Base-by-base conservation (phyloP, 2,888 invertebrate genomes). In the Colostygia pectinataria region DNA sequence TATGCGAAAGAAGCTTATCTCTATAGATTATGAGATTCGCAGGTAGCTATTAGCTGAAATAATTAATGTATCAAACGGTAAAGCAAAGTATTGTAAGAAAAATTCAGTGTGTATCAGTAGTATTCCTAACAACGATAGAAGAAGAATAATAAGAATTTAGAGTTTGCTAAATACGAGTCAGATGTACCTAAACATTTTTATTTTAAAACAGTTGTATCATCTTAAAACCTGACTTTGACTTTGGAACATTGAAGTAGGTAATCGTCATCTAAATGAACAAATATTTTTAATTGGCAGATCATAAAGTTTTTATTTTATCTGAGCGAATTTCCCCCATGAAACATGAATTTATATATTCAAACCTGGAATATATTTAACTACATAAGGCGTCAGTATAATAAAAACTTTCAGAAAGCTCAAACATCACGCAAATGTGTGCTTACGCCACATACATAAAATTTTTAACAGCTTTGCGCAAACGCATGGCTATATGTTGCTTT, bases 371-470 rank as follows among this genome's bases (percentile, higher is more conserved):
- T 31, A n/a, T n/a, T n/a, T n/a, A n/a, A n/a, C 34, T 13, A 29
- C 53, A 53, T 51, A 53, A 57, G 53, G 53, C 57, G 49, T 48
- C 37, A 53, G 60, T 54, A 56, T 55, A 63, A 65, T 65, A 15
- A 67, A 70, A 71, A 71, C 65, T 61, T 47, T 29, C n/a, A 13
- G 15, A 15, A 24, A 36, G 29, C 37, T 31, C 27, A 42, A 48
- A 42, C 37, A 48, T 42, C 31, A 25, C 37, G 18, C 9, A 34
- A 28, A 13, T n/a, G 38, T 29, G 12, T 32, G 42, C 66, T 51
- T 59, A 66, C 39, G 46, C 53, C n/a, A n/a, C n/a, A n/a, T n/a
- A n/a, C n/a, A n/a, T 63, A 71, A 72, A 59, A 65, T 68, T 71
- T 71, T 71, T 65, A 46, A 53, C 41, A 68, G 68, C 64, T 68